Conservation (phyloP, 2,888 invertebrate species). For the Drosophila imparisetae region DNA sequence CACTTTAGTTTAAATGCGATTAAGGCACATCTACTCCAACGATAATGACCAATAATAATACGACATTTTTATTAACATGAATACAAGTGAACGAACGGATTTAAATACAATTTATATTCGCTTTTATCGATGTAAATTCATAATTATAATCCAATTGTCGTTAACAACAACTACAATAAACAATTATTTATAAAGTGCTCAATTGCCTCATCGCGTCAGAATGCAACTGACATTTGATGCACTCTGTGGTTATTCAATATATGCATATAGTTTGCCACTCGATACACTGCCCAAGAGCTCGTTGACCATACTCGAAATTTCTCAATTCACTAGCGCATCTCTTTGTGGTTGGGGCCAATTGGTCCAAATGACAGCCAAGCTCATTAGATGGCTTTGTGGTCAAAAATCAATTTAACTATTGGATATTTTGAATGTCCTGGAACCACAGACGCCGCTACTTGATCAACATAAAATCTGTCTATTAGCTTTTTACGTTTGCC, state of each 20-base stretch:
- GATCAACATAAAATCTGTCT: conserved; percentile 42
- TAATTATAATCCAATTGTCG: conserved; percentile 72
- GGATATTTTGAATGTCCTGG: conserved; percentile 39
- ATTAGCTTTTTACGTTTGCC: background rate
- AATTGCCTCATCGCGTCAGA: conserved; percentile 25
- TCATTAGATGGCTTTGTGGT: conserved; percentile 36
- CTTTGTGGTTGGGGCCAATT: conserved; percentile 37
- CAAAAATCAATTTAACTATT: conserved; percentile 68
- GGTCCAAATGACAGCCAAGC: conserved; percentile 53
- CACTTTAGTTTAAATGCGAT: conserved; percentile 66
- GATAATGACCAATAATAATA: conserved; percentile 69
- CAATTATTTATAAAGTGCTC: conserved; percentile 67
- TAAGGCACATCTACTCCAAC: conserved; percentile 41
- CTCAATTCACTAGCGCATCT: background rate
- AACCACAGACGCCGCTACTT: conserved; percentile 2
- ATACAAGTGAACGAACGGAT: conserved; percentile 53
- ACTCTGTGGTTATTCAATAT: background rate
- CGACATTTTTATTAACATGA: conserved; percentile 53
- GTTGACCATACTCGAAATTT: conserved; percentile 3
- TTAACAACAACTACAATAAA: conserved; percentile 40
- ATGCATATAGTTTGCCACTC: conserved; percentile 14
- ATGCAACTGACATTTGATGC: conserved; percentile 55
- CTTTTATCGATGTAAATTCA: conserved; percentile 74
- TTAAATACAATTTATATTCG: conserved; percentile 74
- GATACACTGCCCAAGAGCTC: background rate